Evolutionary conservation across 2,113 vertebrate species (phyloP).

Genomic region (Ptilonorhynchus violaceus): DNA sequence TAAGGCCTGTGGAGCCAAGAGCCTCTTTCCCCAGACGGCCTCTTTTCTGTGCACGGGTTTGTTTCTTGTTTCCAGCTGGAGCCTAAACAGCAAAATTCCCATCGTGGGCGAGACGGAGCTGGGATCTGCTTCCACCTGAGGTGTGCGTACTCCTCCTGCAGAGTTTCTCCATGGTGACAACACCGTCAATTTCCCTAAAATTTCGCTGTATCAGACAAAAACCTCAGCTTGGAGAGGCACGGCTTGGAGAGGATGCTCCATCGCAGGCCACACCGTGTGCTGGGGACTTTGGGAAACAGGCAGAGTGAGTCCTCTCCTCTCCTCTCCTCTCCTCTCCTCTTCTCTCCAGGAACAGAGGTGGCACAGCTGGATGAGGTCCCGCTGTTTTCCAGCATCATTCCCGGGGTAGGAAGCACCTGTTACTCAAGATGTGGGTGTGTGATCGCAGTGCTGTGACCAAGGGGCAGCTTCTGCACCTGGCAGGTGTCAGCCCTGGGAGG

Average conservation of each 20-base stretch:
- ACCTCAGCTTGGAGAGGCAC: neutral
- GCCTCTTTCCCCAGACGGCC: neutral
- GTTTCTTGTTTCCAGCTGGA: neutral
- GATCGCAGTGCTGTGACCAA: neutral
- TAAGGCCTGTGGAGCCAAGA: accelerated
- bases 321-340: neutral
- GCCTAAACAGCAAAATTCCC: neutral
- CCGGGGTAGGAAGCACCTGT: accelerated
- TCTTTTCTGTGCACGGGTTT: neutral
- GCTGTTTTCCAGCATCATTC: accelerated
- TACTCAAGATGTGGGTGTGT: neutral
- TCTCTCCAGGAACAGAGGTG: neutral
- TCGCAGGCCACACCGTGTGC: accelerated
- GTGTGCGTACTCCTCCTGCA: neutral
- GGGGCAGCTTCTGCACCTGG: neutral
- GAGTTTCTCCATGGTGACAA: neutral
- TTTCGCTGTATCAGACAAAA: neutral
- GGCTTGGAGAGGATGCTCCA: neutral
- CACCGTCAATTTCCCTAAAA: neutral
- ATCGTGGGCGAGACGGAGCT: neutral
- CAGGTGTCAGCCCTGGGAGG: neutral
- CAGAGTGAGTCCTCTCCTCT: neutral
- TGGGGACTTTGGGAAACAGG: neutral
- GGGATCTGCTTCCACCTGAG: neutral
- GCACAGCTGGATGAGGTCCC: neutral